Base-by-base conservation (phyloP, 2,797 vertebrate species). In the Pterois miles region DNA sequence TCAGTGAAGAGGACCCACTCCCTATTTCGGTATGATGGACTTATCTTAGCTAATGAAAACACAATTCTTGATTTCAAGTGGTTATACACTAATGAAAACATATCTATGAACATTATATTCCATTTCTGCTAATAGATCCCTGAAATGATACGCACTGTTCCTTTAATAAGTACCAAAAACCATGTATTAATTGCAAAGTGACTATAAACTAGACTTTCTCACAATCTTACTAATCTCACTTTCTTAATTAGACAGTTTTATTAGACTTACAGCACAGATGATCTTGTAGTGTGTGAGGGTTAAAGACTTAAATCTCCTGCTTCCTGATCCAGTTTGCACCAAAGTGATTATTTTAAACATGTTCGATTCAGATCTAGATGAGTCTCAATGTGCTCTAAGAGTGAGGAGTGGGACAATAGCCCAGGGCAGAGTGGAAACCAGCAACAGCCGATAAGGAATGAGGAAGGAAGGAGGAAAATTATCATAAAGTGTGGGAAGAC, bases 261-360 rank as follows among this genome's bases (percentile, higher is more conserved):
- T 22, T 34, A 46, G 34, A 46, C 25, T 71, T 53, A 43, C 5
- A 36, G 29, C 0, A 8, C 63, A 56, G 48, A 77, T 65, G 72
- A 82, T 73, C 56, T 80, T 56, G 59, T 53, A 8, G 63, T 81
- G 84, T 48, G 40, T 85, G 62, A 84, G 64, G 48, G 74, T 84
- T 76, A 76, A 90, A 48, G 62, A 74, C 71, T 84, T 83, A 80
- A 89, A 87, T 84, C 81, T 81, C 58, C 69, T 62, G 57, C 74
- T 71, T 80, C 59, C 62, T 73, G 52, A 85, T 80, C 82, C 76
- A 80, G 63, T 73, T 67, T 36, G 23, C 48, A 64, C 18, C 73
- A 80, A 64, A 1, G 25, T 52, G 34, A 86, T 81, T 80, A 78
- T 64, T 84, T 74, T 54, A 40, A 86, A 86, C 65, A 78, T 67